These are phyloP conservation scores for Epinotia nisella DNA, from an alignment of 2,888 invertebrate genomes.

Conservation along the genomic window DNA sequence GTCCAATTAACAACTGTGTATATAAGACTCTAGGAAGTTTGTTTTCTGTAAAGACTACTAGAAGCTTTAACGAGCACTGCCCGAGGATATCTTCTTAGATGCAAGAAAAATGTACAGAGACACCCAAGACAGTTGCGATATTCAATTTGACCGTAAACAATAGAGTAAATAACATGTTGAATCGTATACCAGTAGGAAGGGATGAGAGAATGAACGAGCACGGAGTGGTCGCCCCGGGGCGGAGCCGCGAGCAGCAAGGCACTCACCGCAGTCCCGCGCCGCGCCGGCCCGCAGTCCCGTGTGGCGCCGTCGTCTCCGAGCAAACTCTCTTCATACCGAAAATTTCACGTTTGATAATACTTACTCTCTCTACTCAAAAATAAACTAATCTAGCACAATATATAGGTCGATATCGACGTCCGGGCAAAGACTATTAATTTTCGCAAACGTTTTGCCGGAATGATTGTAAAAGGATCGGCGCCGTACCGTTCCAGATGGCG, in stretches of 20 bases:
- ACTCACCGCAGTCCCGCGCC: slow-evolving; percentile 11
- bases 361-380: slow-evolving; percentile 29
- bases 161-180: background rate
- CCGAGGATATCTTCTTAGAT: background rate
- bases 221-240: too few species aligned
- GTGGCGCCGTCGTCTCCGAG: slow-evolving; percentile 50
- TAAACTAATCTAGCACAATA: slow-evolving; percentile 21
- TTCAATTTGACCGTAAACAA: background rate
- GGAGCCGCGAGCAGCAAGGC: background rate
- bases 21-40: too few species aligned
- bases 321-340: slow-evolving; percentile 28
- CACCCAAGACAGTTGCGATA: background rate
- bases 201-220: too few species aligned
- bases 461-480: background rate
- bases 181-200: background rate
- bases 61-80: background rate
- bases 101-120: background rate
- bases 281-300: slow-evolving; percentile 49
- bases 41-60: background rate
- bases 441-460: slow-evolving; percentile 4
- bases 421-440: slow-evolving; percentile 12
- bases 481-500: too few species aligned
- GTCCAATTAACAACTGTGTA: too few species aligned
- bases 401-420: background rate
- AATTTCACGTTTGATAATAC: slow-evolving; percentile 25